Base-by-base conservation (phyloP, 2,888 invertebrate genomes). In the Ectobius pallidus region DNA sequence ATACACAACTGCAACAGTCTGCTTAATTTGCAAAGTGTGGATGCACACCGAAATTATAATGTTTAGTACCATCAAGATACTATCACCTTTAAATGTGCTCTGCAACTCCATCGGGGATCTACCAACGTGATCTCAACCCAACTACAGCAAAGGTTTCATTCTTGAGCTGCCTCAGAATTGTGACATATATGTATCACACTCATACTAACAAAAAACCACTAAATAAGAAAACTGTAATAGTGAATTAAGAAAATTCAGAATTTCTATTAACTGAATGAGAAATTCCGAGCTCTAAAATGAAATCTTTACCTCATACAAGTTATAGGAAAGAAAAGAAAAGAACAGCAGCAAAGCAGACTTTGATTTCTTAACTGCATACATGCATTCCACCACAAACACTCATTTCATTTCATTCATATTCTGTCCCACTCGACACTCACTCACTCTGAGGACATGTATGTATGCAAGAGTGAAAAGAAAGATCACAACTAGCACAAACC, bases 1-100 rank as follows among this genome's bases (percentile, higher is more conserved):
- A 70, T 49, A 75, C 63, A 75, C 30, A 62, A 62, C 42, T 46
- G 72, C 62, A 73, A 74, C 74, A 74, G 73, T 73, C 71, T 67
- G 69, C 67, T 58, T 39, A 32, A 49, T 70, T n/a, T 70, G 42
- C 46, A 65, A 65, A 65, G 65, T 69, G 27, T 61, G 44, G 68
- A 70, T 74, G 65, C 69, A 74, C 71, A 72, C 69, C 62, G 62
- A 69, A 69, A 65, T 65, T 22, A 73, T 25, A 55, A 70, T 62
- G 25, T 32, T 69, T 49, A 25, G 52, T 52, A 69, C 7, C 30
- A 63, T 30, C 61, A 62, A 44, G 39, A 62, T 70, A 62, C 63
- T 49, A 44, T 72, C 72, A 68, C 68, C 72, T 72, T 72, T 39
- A 58, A 27, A 62, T 62, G 72, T 72, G 68, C 69, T 62, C 61